A percentile compares a stretch with the other conserved stretches of the same genome.
phyloP scores from a whole-genome alignment of 2,888 invertebrate species.

The Nomada lathburiana region DNA sequence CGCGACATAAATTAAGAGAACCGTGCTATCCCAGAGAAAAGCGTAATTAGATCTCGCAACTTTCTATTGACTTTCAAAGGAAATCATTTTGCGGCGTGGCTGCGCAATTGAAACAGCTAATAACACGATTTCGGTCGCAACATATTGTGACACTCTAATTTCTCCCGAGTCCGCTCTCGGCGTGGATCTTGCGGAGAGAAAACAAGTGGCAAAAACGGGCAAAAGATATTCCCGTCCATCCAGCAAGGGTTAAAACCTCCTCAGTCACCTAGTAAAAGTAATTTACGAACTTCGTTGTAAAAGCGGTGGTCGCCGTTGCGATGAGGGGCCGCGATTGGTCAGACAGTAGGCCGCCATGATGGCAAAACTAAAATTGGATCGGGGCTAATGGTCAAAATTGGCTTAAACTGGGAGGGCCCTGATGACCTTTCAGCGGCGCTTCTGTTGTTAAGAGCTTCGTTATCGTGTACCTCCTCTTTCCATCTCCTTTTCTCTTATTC shows the following conservation, averaged over 20 bases:
- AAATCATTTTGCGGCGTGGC: conserved; percentile 3
- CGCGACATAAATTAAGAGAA: too few relatives aligned
- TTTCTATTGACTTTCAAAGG: too few relatives aligned
- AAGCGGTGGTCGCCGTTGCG: conserved; percentile 50
- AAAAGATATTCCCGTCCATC: conserved; percentile 41
- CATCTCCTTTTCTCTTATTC: conserved; percentile 30
- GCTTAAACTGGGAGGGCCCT: conserved; percentile 74
- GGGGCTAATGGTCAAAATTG: conserved; percentile 77
- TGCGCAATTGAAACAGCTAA: too few relatives aligned
- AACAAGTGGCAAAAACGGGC: neutral
- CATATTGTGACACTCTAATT: conserved; percentile 1
- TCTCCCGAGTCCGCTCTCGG: too few relatives aligned
- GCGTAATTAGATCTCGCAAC: too few relatives aligned
- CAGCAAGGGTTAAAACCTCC: conserved; percentile 48
- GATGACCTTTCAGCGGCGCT: conserved; percentile 71
- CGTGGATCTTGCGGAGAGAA: too few relatives aligned
- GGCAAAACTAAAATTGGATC: conserved; percentile 76
- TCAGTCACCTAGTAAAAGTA: conserved; percentile 60
- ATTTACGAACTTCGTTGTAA: conserved; percentile 59
- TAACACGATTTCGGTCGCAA: too few relatives aligned
- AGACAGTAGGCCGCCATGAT: conserved; percentile 72
- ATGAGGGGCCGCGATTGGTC: conserved; percentile 69
- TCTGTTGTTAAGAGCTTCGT: conserved; percentile 68
- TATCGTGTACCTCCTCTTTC: conserved; percentile 68
- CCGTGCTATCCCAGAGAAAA: too few relatives aligned